Evolutionary conservation across 1,140 invertebrate species (phyloP).

Genomic region (Eurosta solidaginis): DNA sequence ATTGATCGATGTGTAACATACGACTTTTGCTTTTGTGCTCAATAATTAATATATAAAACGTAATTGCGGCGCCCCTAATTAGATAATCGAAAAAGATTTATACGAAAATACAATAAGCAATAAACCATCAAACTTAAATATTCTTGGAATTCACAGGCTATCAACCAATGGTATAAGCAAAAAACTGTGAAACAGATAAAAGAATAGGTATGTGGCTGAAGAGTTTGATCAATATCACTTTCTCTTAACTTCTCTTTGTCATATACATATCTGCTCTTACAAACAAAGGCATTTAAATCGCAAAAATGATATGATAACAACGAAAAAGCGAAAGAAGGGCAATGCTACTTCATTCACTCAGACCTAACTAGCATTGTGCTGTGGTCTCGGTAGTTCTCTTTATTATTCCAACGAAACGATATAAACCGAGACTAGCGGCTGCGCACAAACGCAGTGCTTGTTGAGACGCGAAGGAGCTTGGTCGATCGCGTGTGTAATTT

Average conservation of each 20-base stretch:
- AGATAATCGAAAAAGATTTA: too few relatives aligned
- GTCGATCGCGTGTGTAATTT: background rate
- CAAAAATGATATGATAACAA: background rate
- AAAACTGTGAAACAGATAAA: too few relatives aligned
- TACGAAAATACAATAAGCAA: too few relatives aligned
- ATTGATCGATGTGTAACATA: too few relatives aligned
- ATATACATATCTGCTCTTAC: background rate
- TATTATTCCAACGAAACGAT: background rate
- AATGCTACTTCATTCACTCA: background rate
- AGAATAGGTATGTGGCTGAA: too few relatives aligned
- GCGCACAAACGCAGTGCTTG: slow-evolving; percentile 1
- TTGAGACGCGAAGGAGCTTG: background rate
- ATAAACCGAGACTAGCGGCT: background rate
- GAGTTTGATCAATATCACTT: background rate
- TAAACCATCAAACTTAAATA: too few relatives aligned
- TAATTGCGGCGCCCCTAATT: too few relatives aligned
- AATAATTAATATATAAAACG: too few relatives aligned
- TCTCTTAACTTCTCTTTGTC: slow-evolving; percentile 10
- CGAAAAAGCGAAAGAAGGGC: background rate
- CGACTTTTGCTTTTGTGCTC: too few relatives aligned
- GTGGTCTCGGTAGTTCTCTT: background rate
- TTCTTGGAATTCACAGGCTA: too few relatives aligned
- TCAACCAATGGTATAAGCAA: too few relatives aligned
- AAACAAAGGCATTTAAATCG: background rate
- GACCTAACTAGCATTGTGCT: background rate